A percentile compares a stretch with the other conserved stretches of the same genome.
phyloP scores from a whole-genome alignment of 2,113 vertebrate species.

The Misgurnus mizolepis region DNA sequence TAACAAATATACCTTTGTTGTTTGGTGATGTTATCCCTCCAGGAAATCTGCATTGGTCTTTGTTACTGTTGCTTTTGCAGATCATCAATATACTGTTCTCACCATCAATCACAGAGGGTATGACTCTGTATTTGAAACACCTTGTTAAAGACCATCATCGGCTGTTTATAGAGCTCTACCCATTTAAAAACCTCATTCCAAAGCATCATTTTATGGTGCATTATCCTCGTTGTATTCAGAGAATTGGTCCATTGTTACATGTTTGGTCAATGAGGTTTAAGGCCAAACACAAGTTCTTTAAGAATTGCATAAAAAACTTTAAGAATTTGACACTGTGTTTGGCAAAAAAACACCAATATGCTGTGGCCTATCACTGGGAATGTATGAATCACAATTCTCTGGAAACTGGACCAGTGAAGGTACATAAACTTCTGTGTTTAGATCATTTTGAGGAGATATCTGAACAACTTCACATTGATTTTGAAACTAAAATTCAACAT shows the following conservation, averaged over 20 bases:
- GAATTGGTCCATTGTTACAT: constrained; percentile 16
- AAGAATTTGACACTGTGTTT: constrained; percentile 18
- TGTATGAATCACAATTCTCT: constrained; percentile 16
- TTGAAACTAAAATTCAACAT: background rate
- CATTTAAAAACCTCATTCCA: constrained; percentile 4
- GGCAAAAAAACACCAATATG: constrained; percentile 28
- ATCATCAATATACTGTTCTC: constrained; percentile 33
- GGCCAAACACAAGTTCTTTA: constrained; percentile 13
- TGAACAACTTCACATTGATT: constrained; percentile 10
- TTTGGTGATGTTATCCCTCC: constrained; percentile 34
- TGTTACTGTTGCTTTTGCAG: constrained; percentile 33
- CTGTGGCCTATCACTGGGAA: constrained; percentile 18
- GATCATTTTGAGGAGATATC: background rate
- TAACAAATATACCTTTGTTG: constrained; percentile 32
- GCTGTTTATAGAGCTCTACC: constrained; percentile 25
- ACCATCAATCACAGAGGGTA: constrained; percentile 1
- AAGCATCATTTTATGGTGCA: constrained; percentile 23
- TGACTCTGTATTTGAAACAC: constrained; percentile 30
- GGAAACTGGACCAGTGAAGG: constrained; percentile 13
- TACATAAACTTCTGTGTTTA: background rate
- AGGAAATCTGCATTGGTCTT: constrained; percentile 15
- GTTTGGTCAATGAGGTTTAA: constrained; percentile 23
- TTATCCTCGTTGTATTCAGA: constrained; percentile 2
- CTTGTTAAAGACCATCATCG: constrained; percentile 12
- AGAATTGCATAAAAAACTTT: constrained; percentile 3